phyloP scores from a whole-genome alignment of 2,888 invertebrate genomes.

The Lasius fuliginosus region DNA sequence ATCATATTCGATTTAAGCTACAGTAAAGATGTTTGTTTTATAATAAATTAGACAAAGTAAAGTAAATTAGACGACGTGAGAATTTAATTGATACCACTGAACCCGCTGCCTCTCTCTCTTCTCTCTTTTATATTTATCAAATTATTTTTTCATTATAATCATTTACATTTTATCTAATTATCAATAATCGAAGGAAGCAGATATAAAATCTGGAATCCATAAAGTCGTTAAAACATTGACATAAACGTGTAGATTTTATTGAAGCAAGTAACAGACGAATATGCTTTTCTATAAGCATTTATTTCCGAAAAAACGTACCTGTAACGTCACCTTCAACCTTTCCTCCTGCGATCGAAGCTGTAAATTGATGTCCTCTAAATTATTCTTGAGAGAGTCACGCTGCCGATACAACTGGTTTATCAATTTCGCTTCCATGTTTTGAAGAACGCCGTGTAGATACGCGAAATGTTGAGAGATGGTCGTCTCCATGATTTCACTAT shows the following conservation, averaged over 20 bases:
- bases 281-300: neutral
- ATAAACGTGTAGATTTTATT: neutral
- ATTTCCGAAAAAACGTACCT: conserved; percentile 67
- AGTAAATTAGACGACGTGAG: neutral
- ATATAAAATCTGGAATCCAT: neutral
- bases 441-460: conserved; percentile 87
- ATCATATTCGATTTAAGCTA: neutral
- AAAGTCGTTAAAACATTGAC: neutral
- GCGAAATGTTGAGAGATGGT: conserved; percentile 87
- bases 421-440: conserved; percentile 87
- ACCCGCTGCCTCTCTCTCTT: neutral
- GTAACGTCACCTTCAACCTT: conserved; percentile 64
- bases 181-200: neutral
- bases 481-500: conserved; percentile 79
- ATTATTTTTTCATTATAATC: neutral
- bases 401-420: conserved; percentile 82
- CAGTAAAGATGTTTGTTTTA: neutral
- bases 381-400: conserved; percentile 15
- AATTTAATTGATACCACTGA: neutral
- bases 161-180: neutral
- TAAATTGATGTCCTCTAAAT: conserved; percentile 69
- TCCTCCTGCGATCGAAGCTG: conserved; percentile 70
- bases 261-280: neutral
- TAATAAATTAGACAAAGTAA: neutral
- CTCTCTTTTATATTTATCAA: neutral